phyloP scores from a whole-genome alignment of 2,888 invertebrate genomes.

The Conchocele bisecta region DNA sequence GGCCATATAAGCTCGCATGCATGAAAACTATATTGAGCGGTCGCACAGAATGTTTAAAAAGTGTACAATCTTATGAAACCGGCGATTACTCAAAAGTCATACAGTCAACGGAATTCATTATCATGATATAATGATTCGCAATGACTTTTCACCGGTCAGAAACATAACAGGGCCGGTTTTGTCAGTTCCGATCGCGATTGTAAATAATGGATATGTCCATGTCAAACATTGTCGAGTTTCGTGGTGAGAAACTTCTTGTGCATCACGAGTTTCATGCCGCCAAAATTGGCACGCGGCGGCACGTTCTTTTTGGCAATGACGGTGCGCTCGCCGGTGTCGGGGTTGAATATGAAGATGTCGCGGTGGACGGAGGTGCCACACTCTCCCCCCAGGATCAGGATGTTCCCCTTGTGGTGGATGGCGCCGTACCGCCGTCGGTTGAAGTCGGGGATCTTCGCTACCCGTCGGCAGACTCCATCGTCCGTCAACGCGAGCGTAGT shows the following conservation, averaged over 20 bases:
- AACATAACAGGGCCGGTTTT: too few relatives aligned
- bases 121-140: too few relatives aligned
- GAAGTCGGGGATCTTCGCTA: slow-evolving; percentile 62
- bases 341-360: slow-evolving; percentile 64
- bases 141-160: too few relatives aligned
- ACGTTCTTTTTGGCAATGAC: slow-evolving; percentile 53
- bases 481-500: slow-evolving; percentile 60
- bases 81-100: too few relatives aligned
- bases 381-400: slow-evolving; percentile 66
- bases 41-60: too few relatives aligned
- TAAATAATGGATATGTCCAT: too few relatives aligned
- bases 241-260: slow-evolving; percentile 69
- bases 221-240: too few relatives aligned
- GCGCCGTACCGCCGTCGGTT: slow-evolving; percentile 65
- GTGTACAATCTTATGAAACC: too few relatives aligned
- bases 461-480: slow-evolving; percentile 48
- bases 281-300: slow-evolving; percentile 68
- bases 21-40: too few relatives aligned
- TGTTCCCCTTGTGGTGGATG: slow-evolving; percentile 59
- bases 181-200: too few relatives aligned
- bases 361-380: slow-evolving; percentile 56
- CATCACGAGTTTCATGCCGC: slow-evolving; percentile 65
- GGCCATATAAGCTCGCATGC: too few relatives aligned
- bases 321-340: slow-evolving; percentile 52
- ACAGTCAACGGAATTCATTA: too few relatives aligned